A percentile compares a stretch with the other conserved stretches of the same genome.
Conservation (phyloP, 1,140 invertebrate genomes). For the Drosophila malerkotliana region DNA sequence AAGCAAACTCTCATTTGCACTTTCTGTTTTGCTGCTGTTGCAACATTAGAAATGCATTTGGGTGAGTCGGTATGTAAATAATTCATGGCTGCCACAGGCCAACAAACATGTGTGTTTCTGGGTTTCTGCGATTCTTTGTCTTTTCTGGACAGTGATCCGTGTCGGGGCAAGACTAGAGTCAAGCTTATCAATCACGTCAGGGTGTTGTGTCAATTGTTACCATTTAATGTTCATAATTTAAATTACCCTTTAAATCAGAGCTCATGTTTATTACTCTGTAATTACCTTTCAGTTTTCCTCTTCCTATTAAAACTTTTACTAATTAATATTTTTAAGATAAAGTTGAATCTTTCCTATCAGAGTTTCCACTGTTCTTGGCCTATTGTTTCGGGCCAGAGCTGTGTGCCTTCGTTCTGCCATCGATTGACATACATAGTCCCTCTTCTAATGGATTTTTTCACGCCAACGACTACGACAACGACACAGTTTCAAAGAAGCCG, state of each 20-base stretch:
- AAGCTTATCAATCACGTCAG: constrained; percentile 16
- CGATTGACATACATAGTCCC: constrained; percentile 80
- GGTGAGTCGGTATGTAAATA: constrained; percentile 65
- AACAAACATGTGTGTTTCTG: constrained; percentile 25
- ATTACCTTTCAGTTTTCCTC: not conserved
- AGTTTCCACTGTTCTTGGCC: constrained; percentile 16
- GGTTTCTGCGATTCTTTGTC: constrained; percentile 12
- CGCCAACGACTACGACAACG: constrained; percentile 52
- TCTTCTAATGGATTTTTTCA: constrained; percentile 81
- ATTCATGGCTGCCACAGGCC: constrained; percentile 60
- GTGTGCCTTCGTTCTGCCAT: constrained; percentile 56
- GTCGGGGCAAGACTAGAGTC: constrained; percentile 12
- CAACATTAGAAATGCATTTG: constrained; percentile 74
- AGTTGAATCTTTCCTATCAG: not conserved
- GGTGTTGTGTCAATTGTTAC: not conserved
- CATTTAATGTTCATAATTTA: not conserved
- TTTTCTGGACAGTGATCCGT: constrained; percentile 10
- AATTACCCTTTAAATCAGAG: not conserved
- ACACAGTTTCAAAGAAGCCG: constrained; percentile 66
- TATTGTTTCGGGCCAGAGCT: constrained; percentile 20
- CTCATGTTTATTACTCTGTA: not conserved
- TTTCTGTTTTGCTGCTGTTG: constrained; percentile 39
- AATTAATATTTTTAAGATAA: constrained; percentile 20
- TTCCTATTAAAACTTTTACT: not conserved
- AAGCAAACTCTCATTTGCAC: constrained; percentile 68